Evolutionary conservation across 2,888 invertebrate genomes (phyloP), one percentile per base, ranked within the genome.

Genomic region (Melipona beecheii): DNA sequence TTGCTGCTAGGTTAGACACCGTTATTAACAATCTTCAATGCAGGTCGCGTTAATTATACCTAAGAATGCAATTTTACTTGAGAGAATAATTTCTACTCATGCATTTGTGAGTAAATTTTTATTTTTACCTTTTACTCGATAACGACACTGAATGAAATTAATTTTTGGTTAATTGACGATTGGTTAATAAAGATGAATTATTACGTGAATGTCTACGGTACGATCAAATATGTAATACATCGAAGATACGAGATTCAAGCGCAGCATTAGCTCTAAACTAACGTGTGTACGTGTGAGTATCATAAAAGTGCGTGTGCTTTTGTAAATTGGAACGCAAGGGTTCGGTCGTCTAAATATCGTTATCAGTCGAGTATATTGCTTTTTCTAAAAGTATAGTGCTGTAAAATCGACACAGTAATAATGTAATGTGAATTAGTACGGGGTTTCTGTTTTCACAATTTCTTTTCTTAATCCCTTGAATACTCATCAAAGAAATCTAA

Each of bases 181-280:
- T 66, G 65, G 77, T 78, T 77, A 84, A 85, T 77, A 58, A 43
- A 58, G 72, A 75, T 56, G 56, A 62, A 62, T 49, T n/a, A 64
- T 27, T 81, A 66, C 56, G 24, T 66, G 77, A 78, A 69, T 50
- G 31, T 50, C n/a, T 64, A 54, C 70, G 68, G 58, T 49, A 78
- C 68, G 81, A 83, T 75, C 27, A 21, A 31, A 60, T 27, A 60
- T 24, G 60, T 60, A 31, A 13, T 70, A 75, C 50, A 77, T 66
- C 56, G 80, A 73, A 21, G 60, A 64, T 81, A 58, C 75, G 62
- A 66, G 56, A 24, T 76, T 54, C 54, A 82, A 81, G 86, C 77
- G 73, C 83, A 89, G 89, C 89, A 89, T 89, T 89, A 89, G 85
- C 89, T 89, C 89, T 89, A 89, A 89, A 89, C 82, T 68, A 85